phyloP scores from a whole-genome alignment of 1,140 invertebrate genomes.

The Neuroterus valhalla region DNA sequence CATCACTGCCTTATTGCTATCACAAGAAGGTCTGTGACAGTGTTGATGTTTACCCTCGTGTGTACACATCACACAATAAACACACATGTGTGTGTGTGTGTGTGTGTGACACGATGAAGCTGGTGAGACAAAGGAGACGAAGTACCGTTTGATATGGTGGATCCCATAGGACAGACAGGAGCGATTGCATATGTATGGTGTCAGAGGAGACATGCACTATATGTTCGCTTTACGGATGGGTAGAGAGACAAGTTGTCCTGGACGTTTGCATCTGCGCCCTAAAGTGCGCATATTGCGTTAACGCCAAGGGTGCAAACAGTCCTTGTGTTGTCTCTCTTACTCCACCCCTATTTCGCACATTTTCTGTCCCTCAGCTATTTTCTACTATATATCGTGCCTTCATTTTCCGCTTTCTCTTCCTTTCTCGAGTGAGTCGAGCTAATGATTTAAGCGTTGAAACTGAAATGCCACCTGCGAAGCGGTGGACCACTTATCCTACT shows the following conservation, averaged over 20 bases:
- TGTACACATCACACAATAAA: slow-evolving; percentile 36
- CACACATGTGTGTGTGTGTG: too few species aligned
- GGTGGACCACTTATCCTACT: slow-evolving; percentile 34
- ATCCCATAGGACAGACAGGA: slow-evolving; percentile 1
- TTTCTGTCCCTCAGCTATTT: too few species aligned
- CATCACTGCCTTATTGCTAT: slow-evolving; percentile 60
- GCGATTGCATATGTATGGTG: slow-evolving; percentile 47
- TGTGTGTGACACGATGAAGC: slow-evolving; percentile 40
- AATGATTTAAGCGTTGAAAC: slow-evolving; percentile 71
- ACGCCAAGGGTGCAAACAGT: slow-evolving; percentile 69
- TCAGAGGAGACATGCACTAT: slow-evolving; percentile 34
- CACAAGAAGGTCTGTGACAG: slow-evolving; percentile 49
- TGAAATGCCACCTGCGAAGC: slow-evolving; percentile 61
- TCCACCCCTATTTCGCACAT: background rate
- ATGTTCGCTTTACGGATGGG: slow-evolving; percentile 41
- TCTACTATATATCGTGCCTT: too few species aligned
- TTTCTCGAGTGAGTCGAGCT: slow-evolving; percentile 54
- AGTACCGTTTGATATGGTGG: slow-evolving; percentile 33
- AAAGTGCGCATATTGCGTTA: slow-evolving; percentile 63
- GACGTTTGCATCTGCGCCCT: slow-evolving; percentile 53
- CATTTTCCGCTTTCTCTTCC: slow-evolving; percentile 29
- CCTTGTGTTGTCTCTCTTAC: slow-evolving; percentile 50
- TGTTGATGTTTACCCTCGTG: slow-evolving; percentile 32
- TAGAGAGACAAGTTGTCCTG: slow-evolving; percentile 48
- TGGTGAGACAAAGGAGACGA: slow-evolving; percentile 23